A percentile compares a stretch with the other conserved stretches of the same genome.
Evolutionary conservation across 2,888 invertebrate genomes (phyloP).

Genomic region (Helobdella robusta): DNA sequence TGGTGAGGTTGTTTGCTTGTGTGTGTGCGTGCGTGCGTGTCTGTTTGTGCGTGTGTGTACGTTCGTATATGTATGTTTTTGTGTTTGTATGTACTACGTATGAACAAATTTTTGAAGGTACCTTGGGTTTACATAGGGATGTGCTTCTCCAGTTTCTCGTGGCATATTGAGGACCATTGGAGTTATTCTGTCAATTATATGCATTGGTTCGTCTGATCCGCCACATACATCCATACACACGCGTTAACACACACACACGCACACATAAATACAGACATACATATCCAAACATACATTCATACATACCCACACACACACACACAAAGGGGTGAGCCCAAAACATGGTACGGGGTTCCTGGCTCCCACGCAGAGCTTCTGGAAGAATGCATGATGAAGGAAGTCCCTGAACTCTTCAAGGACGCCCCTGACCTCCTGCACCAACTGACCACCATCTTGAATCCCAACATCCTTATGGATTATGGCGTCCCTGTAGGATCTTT

Average conservation of each 20-base stretch:
- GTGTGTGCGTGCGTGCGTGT: too few species aligned
- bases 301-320: background rate
- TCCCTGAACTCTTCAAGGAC: constrained; percentile 74
- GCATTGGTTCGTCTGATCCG: constrained; percentile 64
- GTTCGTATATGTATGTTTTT: too few species aligned
- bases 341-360: constrained; percentile 95
- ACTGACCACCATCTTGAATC: constrained; percentile 96
- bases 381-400: constrained; percentile 82
- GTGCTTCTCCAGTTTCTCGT: constrained; percentile 98
- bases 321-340: constrained; percentile 81
- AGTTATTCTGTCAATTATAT: constrained; percentile 97
- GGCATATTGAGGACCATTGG: constrained; percentile 99
- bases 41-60: background rate
- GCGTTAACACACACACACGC: background rate
- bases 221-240: background rate
- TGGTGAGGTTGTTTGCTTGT: constrained; percentile 52
- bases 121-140: constrained; percentile 99
- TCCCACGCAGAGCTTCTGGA: constrained; percentile 85
- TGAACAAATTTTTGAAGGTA: constrained; percentile 45
- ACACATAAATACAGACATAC: background rate
- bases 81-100: background rate
- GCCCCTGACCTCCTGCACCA: constrained; percentile 95
- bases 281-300: background rate
- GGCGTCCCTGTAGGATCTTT: constrained; percentile 51
- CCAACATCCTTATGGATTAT: constrained; percentile 81